These are phyloP conservation scores for Conopomorpha cramerella DNA, from an alignment of 1,140 invertebrate species.

Conservation along the genomic window DNA sequence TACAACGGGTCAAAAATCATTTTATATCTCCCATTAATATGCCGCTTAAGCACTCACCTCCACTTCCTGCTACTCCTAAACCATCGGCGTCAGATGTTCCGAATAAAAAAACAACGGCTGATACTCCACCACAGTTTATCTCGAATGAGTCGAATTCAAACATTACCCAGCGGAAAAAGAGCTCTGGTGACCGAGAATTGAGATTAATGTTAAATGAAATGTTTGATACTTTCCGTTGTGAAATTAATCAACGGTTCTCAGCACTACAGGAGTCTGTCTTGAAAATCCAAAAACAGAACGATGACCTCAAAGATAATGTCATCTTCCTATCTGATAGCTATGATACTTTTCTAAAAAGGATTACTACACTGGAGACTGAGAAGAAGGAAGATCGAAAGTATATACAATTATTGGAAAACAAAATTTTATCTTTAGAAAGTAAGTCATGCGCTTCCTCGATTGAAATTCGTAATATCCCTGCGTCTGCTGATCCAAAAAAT, in stretches of 20 bases:
- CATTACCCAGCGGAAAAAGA: background rate
- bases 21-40: too few species aligned
- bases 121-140: background rate
- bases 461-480: background rate
- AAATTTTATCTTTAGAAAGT: background rate
- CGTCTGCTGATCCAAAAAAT: background rate
- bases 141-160: background rate
- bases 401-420: background rate
- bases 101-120: background rate
- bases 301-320: background rate
- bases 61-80: background rate
- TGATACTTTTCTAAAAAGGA: background rate
- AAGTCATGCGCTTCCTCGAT: background rate
- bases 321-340: background rate
- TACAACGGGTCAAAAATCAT: too few species aligned
- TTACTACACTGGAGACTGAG: background rate
- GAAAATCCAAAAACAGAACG: background rate
- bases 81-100: background rate
- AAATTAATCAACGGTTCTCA: background rate
- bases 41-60: background rate
- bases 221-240: slow-evolving; percentile 3
- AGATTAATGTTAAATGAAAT: slow-evolving; percentile 1
- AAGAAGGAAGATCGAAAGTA: background rate
- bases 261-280: background rate
- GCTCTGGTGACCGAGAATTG: background rate